Conservation (phyloP, 2,797 vertebrate genomes). For the Odontamblyopus lacepedii region DNA sequence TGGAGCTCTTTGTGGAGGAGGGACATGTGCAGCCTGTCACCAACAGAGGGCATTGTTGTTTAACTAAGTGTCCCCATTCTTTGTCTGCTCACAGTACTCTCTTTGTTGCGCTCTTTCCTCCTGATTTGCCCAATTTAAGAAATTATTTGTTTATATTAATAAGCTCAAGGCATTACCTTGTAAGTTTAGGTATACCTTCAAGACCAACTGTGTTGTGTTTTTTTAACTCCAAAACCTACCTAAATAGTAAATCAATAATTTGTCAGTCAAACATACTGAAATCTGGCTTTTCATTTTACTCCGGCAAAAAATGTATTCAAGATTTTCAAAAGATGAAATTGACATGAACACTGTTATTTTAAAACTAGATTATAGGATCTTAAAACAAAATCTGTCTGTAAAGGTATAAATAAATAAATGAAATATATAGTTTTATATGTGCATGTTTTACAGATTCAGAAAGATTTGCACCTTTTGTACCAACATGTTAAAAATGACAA, state of each 20-base stretch:
- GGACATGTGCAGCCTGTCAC: conserved; percentile 48
- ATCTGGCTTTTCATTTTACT: neutral
- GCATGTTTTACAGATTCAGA: neutral
- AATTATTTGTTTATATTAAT: neutral
- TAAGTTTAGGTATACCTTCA: too few species aligned
- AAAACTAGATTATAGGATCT: neutral
- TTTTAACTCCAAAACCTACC: neutral
- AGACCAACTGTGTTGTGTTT: neutral
- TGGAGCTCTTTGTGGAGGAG: conserved; percentile 55
- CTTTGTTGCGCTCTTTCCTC: conserved; percentile 18
- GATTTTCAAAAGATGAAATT: neutral
- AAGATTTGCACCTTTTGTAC: neutral
- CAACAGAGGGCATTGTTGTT: conserved; percentile 87
- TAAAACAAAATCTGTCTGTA: neutral
- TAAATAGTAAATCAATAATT: neutral
- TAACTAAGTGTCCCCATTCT: conserved; percentile 59
- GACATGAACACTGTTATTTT: neutral
- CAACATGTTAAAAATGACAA: neutral
- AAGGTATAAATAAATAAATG: neutral
- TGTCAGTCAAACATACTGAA: neutral
- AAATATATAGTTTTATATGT: neutral
- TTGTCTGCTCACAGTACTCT: conserved; percentile 65
- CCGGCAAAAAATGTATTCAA: neutral
- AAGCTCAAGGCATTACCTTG: neutral
- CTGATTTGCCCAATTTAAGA: conserved; percentile 4